These are phyloP conservation scores for Trialeurodes vaporariorum DNA, from an alignment of 1,140 invertebrate species.

Conservation along the genomic window DNA sequence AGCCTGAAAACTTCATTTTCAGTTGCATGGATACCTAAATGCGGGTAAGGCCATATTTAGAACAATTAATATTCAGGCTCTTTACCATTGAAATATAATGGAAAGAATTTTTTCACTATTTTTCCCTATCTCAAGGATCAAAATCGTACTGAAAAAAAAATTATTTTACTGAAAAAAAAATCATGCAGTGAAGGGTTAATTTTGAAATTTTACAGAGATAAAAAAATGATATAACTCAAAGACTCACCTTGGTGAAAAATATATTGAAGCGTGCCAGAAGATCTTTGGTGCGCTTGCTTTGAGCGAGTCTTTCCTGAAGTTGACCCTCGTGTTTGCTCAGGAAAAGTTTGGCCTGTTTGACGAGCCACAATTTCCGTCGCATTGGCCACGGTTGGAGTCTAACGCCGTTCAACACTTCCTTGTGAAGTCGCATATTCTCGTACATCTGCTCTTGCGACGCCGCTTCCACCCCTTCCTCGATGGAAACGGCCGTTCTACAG, in stretches of 20 bases:
- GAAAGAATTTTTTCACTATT: no score
- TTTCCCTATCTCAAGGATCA: no score
- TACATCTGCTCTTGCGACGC: slow-evolving; percentile 71
- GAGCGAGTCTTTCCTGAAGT: slow-evolving; percentile 78
- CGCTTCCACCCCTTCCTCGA: slow-evolving; percentile 47
- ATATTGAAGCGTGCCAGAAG: slow-evolving; percentile 71
- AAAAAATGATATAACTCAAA: no score
- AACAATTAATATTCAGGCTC: no score
- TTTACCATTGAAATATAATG: no score
- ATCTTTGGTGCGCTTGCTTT: slow-evolving; percentile 70
- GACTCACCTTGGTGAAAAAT: slow-evolving; percentile 53
- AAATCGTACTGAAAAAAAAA: no score
- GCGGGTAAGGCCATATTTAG: no score
- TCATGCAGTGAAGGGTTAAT: no score
- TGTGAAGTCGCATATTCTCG: slow-evolving; percentile 83
- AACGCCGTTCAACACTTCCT: slow-evolving; percentile 79
- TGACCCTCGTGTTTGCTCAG: slow-evolving; percentile 79
- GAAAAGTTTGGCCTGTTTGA: slow-evolving; percentile 74
- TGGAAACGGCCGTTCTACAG: slow-evolving; percentile 54
- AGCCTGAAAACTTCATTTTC: no score
- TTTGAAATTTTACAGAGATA: no score
- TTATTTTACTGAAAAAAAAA: no score
- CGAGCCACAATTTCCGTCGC: slow-evolving; percentile 68
- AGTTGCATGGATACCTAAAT: no score
- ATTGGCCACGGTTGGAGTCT: slow-evolving; percentile 84